Conservation (phyloP, 64 coral and sea anemone genomes). For the Pocillopora verrucosa region DNA sequence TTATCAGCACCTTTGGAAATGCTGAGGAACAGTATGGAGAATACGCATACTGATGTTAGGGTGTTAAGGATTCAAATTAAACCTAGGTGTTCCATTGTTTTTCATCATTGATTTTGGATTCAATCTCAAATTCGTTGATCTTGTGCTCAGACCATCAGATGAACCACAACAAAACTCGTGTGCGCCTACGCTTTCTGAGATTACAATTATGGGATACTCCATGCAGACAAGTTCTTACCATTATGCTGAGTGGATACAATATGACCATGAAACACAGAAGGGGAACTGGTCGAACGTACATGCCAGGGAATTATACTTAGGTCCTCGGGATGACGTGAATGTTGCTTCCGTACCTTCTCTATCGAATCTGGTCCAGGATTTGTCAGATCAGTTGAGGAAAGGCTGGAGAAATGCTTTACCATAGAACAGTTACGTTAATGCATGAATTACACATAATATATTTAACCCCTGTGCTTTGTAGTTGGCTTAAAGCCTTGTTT, state of each 20-base stretch:
- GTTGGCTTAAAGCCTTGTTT: too few relatives aligned
- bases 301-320: slow-evolving; percentile 74
- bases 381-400: slow-evolving; percentile 53
- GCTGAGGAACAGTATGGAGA: too few relatives aligned
- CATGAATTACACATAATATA: too few relatives aligned
- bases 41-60: too few relatives aligned
- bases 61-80: too few relatives aligned
- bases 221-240: slow-evolving; percentile 71
- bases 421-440: neutral
- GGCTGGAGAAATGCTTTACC: slow-evolving; percentile 84
- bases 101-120: too few relatives aligned
- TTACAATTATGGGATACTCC: slow-evolving; percentile 86
- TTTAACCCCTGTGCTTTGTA: too few relatives aligned
- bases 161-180: slow-evolving; percentile 67
- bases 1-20: too few relatives aligned
- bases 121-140: too few relatives aligned
- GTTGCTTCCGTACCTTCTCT: slow-evolving; percentile 38
- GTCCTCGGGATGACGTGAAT: slow-evolving; percentile 59
- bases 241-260: slow-evolving; percentile 87
- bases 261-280: slow-evolving; percentile 17
- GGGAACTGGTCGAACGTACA: slow-evolving; percentile 76
- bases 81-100: too few relatives aligned
- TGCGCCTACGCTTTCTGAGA: slow-evolving; percentile 51
- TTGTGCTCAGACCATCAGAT: slow-evolving; percentile 57
- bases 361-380: slow-evolving; percentile 17